Evolutionary conservation across 2,888 invertebrate genomes (phyloP).

Genomic region (Beris morrisii): DNA sequence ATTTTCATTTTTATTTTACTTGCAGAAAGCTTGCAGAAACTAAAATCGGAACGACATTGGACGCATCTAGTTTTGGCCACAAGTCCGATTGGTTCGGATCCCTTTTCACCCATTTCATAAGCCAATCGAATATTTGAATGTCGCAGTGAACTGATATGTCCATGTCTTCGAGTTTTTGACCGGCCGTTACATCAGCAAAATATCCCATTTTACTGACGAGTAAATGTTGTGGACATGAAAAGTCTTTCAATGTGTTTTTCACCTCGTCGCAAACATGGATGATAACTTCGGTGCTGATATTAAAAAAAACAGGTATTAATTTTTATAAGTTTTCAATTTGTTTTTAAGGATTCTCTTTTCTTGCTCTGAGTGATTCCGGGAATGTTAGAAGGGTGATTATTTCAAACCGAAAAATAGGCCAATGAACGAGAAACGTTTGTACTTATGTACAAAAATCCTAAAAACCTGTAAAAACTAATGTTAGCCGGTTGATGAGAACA

Average conservation of each 20-base stretch:
- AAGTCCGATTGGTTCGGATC: constrained; percentile 65
- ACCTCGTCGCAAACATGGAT: constrained; percentile 96
- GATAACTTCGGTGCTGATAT: constrained; percentile 74
- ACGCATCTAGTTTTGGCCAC: constrained; percentile 73
- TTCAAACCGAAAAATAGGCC: too few species aligned
- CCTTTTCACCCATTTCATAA: constrained; percentile 93
- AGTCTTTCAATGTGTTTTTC: constrained; percentile 85
- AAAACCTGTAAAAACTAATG: too few species aligned
- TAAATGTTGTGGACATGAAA: constrained; percentile 82
- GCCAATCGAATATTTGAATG: constrained; percentile 93
- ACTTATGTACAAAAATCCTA: too few species aligned
- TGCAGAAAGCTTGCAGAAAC: constrained; percentile 92
- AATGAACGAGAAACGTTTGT: too few species aligned
- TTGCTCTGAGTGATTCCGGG: too few species aligned
- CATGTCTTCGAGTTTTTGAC: constrained; percentile 83
- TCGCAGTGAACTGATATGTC: constrained; percentile 98
- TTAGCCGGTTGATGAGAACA: too few species aligned
- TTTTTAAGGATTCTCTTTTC: too few species aligned
- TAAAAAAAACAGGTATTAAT: not conserved
- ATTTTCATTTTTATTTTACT: constrained; percentile 48
- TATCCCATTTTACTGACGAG: constrained; percentile 93
- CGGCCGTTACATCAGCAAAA: constrained; percentile 86
- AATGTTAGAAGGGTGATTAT: too few species aligned
- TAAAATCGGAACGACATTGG: constrained; percentile 87
- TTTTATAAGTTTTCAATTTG: too few species aligned